A percentile compares a stretch with the other conserved stretches of the same genome.
Conservation (phyloP, 2,888 invertebrate genomes). For the Gonocerus acuteangulatus region DNA sequence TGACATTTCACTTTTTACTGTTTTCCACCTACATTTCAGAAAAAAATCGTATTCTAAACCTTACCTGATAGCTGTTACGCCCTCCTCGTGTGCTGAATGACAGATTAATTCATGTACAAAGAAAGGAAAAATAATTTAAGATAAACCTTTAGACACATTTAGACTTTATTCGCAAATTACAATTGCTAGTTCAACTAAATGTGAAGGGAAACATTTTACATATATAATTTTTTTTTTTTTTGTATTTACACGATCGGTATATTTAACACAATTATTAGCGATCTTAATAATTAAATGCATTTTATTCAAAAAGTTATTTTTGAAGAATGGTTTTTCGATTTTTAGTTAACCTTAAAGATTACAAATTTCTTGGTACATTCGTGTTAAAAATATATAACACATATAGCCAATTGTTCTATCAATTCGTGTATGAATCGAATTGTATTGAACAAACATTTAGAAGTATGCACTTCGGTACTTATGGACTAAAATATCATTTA, state of each 20-base stretch:
- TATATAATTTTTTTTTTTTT: slow-evolving; percentile 11
- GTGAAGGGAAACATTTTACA: slow-evolving; percentile 8
- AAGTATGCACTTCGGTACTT: not conserved
- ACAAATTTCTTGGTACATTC: not conserved
- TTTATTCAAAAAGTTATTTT: not conserved
- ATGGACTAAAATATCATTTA: not conserved
- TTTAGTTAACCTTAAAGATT: not conserved
- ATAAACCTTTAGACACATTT: slow-evolving; percentile 7
- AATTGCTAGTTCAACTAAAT: slow-evolving; percentile 11
- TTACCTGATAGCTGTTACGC: too few species aligned
- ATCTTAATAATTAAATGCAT: not conserved
- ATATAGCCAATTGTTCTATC: not conserved
- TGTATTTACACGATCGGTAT: not conserved
- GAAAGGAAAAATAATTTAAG: not conserved
- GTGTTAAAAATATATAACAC: not conserved
- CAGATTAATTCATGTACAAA: not conserved
- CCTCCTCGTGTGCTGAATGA: too few species aligned
- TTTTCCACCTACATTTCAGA: too few species aligned
- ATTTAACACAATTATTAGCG: not conserved
- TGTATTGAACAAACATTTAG: not conserved
- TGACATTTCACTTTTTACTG: too few species aligned
- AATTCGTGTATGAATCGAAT: not conserved
- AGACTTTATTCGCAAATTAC: slow-evolving; percentile 21
- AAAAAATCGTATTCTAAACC: too few species aligned
- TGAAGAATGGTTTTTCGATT: not conserved